Base-by-base conservation (phyloP, 1,140 invertebrate species). In the Triops cancriformis region DNA sequence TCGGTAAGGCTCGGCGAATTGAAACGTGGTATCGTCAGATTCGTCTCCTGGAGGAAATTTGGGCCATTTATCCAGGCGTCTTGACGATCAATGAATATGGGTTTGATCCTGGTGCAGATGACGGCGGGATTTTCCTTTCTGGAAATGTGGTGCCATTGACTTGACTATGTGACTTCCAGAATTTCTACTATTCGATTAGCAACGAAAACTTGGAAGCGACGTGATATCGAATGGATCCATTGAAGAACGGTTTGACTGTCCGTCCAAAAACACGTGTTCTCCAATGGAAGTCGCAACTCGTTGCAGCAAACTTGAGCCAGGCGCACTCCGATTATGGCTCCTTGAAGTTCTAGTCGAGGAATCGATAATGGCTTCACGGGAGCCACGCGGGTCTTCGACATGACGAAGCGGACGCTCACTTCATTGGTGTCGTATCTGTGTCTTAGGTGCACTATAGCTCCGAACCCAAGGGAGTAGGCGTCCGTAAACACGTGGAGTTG, bases 401-500 rank as follows among this genome's bases (percentile, higher is more conserved):
- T 45, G 43, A 45, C 43, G 10, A 45, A 18, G 18, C 1, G 43
- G 10, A 45, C 1, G 1, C 43, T 45, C 10, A 45, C 43, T n/a
- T n/a, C n/a, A n/a, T n/a, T n/a, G n/a, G n/a, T n/a, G n/a, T n/a
- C n/a, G n/a, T n/a, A n/a, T n/a, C n/a, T n/a, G n/a, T n/a, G n/a
- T n/a, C n/a, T n/a, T n/a, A n/a, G n/a, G n/a, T n/a, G n/a, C n/a
- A n/a, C n/a, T n/a, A n/a, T n/a, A n/a, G n/a, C n/a, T n/a, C n/a
- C n/a, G n/a, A n/a, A n/a, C n/a, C n/a, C n/a, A n/a, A n/a, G n/a
- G n/a, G 82, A 78, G 41, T 79, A 82, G 7, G 83, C 83, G 79
- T 84, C 83, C 14, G 79, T 80, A 75, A 83, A 84, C 1, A 81
- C 79, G 41, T 82, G 81, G 3, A 84, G 73, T 75, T 82, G 79